phyloP scores from a whole-genome alignment of 2,797 vertebrate genomes.

The Acipenser transmontanus region DNA sequence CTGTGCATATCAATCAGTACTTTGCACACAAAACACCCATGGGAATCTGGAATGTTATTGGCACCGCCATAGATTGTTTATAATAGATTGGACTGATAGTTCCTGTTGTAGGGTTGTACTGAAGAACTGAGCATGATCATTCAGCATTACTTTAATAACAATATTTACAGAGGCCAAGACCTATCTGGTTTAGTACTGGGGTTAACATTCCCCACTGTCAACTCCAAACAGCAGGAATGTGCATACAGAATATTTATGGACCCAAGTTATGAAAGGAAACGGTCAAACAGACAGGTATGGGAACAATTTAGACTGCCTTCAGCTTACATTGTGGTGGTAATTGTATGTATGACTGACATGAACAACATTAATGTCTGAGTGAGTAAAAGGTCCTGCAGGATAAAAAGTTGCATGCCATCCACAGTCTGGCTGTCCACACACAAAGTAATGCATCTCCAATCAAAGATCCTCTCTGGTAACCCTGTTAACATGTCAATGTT shows the following conservation, averaged over 20 bases:
- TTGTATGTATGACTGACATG: slow-evolving; percentile 9
- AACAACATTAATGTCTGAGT: slow-evolving; percentile 5
- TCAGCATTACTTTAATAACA: slow-evolving; percentile 35
- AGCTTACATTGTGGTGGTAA: background rate
- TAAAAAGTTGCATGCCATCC: background rate
- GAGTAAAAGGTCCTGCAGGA: slow-evolving; percentile 10
- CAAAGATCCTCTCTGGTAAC: slow-evolving; percentile 16
- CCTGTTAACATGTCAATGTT: background rate
- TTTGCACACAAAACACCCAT: background rate
- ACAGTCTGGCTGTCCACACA: background rate
- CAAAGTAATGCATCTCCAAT: slow-evolving; percentile 8
- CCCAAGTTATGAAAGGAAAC: slow-evolving; percentile 24
- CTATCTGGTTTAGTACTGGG: slow-evolving; percentile 32
- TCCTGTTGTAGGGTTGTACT: background rate
- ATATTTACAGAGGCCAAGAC: slow-evolving; percentile 32
- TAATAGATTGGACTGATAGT: background rate
- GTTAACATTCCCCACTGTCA: slow-evolving; percentile 40
- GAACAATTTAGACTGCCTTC: slow-evolving; percentile 15
- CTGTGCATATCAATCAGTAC: background rate
- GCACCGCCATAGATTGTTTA: background rate
- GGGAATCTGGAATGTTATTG: background rate
- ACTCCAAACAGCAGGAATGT: slow-evolving; percentile 35
- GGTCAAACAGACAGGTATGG: slow-evolving; percentile 13
- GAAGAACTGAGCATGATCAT: slow-evolving; percentile 19
- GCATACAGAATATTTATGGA: slow-evolving; percentile 31